Evolutionary conservation across 2,888 invertebrate genomes (phyloP), one percentile per base, ranked within the genome.

Genomic region (Sceliomorpha sp.): DNA sequence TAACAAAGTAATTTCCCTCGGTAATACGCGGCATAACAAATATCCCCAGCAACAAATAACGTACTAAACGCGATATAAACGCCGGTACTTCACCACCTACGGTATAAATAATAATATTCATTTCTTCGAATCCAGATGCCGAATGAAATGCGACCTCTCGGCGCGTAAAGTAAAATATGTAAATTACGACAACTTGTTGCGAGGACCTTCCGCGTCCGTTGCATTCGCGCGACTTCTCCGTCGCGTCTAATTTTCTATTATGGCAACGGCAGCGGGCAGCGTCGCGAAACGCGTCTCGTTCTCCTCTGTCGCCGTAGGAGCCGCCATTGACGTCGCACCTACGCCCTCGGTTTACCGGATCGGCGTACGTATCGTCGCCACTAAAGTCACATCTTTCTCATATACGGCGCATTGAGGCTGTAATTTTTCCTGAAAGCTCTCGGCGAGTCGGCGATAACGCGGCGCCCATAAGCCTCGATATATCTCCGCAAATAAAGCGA

Each of bases 391-490:
- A 60, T 70, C 64, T 60, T 60, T 64, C 59, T 60, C 64, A 56
- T 47, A 51, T 56, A 51, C 64, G 73, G 55, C 70, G 59, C 55
- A 67, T 62, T 51, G 70, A 67, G 70, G 74, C 69, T 75, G 75
- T 75, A 77, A 77, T 77, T 75, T 75, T 63, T 66, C 51, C 70
- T 71, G 77, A 72, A 74, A 75, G 73, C 74, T 64, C n/a, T n/a
- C n/a, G n/a, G 58, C 58, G 72, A 67, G 70, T 70, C 48, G 60
- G 64, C 70, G 70, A 70, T 70, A 70, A 70, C 70, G 70, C 45
- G 64, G 60, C 70, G 60, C 69, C n/a, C 69, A 60, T 70, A 70
- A 70, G 70, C 64, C 60, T 55, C 70, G 64, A 64, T 64, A 60
- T 70, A 70, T 70, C 70, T 50, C 51, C 24, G 64, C 70, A 64